A percentile compares a stretch with the other conserved stretches of the same genome.
These are phyloP conservation scores for Anisognathus igniventris DNA, from an alignment of 2,797 vertebrate species.

Conservation along the genomic window DNA sequence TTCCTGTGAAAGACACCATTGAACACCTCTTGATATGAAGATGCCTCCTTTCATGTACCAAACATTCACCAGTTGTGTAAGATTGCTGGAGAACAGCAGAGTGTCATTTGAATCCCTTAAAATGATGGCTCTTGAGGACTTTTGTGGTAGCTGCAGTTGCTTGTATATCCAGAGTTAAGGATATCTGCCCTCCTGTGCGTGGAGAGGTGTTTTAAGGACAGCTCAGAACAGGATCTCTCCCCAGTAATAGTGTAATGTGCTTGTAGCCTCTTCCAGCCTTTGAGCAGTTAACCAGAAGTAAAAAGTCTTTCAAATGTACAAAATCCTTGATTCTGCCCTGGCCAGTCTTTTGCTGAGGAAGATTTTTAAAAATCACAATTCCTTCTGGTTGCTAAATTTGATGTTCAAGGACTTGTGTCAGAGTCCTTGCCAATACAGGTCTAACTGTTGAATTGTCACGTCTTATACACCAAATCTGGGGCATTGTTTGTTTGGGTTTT, in stretches of 20 bases:
- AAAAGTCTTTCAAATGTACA: neutral
- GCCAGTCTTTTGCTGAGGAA: neutral
- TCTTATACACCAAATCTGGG: neutral
- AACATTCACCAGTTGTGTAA: neutral
- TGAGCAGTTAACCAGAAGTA: neutral
- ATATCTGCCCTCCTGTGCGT: neutral
- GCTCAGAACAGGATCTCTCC: neutral
- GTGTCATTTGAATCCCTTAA: neutral
- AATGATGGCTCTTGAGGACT: neutral
- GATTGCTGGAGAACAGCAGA: neutral
- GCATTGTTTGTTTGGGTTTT: neutral
- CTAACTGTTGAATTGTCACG: neutral
- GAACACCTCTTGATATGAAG: neutral
- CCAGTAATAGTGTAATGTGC: neutral
- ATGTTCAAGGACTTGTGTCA: neutral
- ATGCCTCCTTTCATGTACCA: neutral
- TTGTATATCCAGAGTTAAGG: neutral
- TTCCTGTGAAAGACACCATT: neutral
- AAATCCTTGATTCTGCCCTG: neutral
- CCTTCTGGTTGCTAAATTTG: neutral
- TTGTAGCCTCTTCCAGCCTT: neutral
- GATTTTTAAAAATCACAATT: neutral
- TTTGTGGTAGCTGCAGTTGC: neutral
- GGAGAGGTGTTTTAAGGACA: neutral
- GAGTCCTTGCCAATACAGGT: neutral